Conservation (phyloP, 2,113 vertebrate species). For the Tinamus guttatus region DNA sequence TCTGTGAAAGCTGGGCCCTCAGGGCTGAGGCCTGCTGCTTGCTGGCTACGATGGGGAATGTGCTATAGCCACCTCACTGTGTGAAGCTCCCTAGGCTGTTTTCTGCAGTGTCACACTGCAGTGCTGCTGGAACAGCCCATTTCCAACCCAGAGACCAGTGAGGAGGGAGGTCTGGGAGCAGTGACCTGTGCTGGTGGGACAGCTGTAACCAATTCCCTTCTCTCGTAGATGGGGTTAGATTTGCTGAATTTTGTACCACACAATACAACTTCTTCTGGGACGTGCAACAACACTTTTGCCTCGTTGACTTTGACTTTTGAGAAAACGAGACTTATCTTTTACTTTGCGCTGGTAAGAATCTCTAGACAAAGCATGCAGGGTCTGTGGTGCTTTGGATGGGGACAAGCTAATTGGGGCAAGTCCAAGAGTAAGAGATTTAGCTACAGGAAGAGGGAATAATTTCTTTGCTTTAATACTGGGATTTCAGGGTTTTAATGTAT, state of each 20-base stretch:
- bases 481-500: neutral
- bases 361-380: fast-evolving
- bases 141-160: neutral
- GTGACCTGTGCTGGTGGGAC: too few relatives aligned
- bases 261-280: slow-evolving; percentile 73
- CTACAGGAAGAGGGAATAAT: neutral
- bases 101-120: neutral
- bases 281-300: slow-evolving; percentile 71
- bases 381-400: neutral
- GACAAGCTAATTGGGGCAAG: neutral
- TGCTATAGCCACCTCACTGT: neutral
- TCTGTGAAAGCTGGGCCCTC: neutral
- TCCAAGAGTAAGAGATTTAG: neutral
- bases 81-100: neutral
- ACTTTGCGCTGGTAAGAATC: slow-evolving; percentile 82
- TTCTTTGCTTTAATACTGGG: neutral
- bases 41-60: neutral
- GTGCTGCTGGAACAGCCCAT: neutral
- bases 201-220: neutral
- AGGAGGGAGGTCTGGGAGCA: neutral
- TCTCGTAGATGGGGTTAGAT: slow-evolving; percentile 71
- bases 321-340: slow-evolving; percentile 58
- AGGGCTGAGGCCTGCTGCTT: neutral
- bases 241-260: slow-evolving; percentile 82
- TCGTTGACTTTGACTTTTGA: slow-evolving; percentile 74